Evolutionary conservation across 2,888 invertebrate species (phyloP), one percentile per base, ranked within the genome.

Genomic region (Chrysolina americana): DNA sequence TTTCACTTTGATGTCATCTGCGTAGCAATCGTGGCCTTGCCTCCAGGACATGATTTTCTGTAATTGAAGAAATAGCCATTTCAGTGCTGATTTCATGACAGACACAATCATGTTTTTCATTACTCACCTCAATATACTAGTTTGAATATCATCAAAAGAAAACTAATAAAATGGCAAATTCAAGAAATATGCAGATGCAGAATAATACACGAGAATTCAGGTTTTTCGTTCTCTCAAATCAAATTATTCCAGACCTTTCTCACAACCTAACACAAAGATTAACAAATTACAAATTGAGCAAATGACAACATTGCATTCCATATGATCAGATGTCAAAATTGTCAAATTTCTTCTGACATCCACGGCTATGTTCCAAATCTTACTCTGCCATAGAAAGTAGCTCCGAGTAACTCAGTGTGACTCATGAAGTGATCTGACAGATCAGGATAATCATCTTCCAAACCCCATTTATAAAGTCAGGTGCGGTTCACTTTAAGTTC

Each of bases 1-100:
- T 90, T 96, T 96, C 75, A 96, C 96, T 84, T 94, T 94, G 82
- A 96, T 93, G 81, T 93, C 94, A 88, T 96, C 96, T 93, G 95
- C 94, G 85, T 91, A 93, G 85, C 92, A 81, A 65, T 80, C 80
- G 75, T 84, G 82, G 78, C 80, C 79, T 80, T 80, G 80, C 74
- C 80, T 84, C 47, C 79, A 80, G 78, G 85, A 82, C 85, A 85
- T 85, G 74, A 64, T 62, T 50, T n/a, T 65, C 71, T 68, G 23
- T 56, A 65, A 75, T 41, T 28, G 41, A n/a, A 59, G 36, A 36
- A 10, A 36, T 28, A n/a, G 59, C 36, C 59, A n/a, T 59, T 1
- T 53, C 53, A 53, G 19, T 53, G 21, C 13, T 21, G 19, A 53
- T 53, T 53, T 11, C 5, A 21, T 53, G 10, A 21, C 11, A 11